Percentiles rank a stretch among this genome's conserved stretches.
Conservation (phyloP, 1,140 invertebrate genomes). For the Pseudomyrmex cubaensis region DNA sequence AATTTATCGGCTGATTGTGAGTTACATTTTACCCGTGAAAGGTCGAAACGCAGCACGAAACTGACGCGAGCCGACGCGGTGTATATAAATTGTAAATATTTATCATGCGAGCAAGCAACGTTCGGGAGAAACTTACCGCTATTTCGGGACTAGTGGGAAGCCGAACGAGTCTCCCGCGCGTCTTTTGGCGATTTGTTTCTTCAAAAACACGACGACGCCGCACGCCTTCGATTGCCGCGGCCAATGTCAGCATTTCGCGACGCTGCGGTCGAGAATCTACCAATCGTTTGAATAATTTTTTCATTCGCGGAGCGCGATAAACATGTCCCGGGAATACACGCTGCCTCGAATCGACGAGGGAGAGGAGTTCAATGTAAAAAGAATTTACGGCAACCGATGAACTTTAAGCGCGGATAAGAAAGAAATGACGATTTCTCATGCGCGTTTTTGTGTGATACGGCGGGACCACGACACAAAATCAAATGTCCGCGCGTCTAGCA, state of each 20-base stretch:
- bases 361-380: background rate
- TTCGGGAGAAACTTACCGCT: constrained; percentile 6
- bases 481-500: background rate
- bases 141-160: constrained; percentile 24
- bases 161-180: constrained; percentile 17
- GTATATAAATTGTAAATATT: constrained; percentile 40
- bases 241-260: constrained; percentile 16
- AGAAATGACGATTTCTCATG: too few relatives aligned
- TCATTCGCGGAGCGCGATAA: background rate
- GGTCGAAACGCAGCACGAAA: constrained; percentile 14
- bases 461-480: background rate
- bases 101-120: background rate
- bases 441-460: background rate
- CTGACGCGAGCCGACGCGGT: background rate
- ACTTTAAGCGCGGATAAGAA: background rate
- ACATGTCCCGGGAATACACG: constrained; percentile 5
- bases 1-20: constrained; percentile 19
- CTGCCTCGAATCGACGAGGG: background rate
- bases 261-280: constrained; percentile 12
- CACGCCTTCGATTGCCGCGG: background rate
- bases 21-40: constrained; percentile 22
- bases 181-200: constrained; percentile 39
- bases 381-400: background rate
- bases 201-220: background rate
- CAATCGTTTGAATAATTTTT: constrained; percentile 43